Evolutionary conservation across 2,113 vertebrate genomes (phyloP).

Genomic region (Collichthys lucidus): DNA sequence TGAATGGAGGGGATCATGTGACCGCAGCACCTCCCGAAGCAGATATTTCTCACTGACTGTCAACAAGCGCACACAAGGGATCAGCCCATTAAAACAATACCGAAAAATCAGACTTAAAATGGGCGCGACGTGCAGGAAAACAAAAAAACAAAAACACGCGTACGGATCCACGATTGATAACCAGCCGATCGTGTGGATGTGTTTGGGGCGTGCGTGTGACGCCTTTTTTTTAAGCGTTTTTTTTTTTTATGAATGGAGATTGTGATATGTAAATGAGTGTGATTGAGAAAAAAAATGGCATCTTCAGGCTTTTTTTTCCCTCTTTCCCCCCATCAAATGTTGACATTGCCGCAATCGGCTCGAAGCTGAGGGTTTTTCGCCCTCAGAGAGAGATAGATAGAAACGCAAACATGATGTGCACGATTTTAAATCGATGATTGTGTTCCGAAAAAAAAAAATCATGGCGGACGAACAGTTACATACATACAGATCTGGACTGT

Average conservation of each 20-base stretch:
- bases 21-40: slow-evolving; percentile 96
- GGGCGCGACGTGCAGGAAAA: slow-evolving; percentile 32
- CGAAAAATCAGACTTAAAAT: slow-evolving; percentile 40
- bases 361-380: neutral
- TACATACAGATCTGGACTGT: slow-evolving; percentile 27
- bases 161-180: neutral
- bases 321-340: slow-evolving; percentile 29
- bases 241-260: slow-evolving; percentile 95
- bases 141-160: slow-evolving; percentile 21
- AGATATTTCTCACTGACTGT: slow-evolving; percentile 99
- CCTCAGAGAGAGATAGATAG: neutral
- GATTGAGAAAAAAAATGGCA: slow-evolving; percentile 96
- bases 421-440: slow-evolving; percentile 51
- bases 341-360: slow-evolving; percentile 80
- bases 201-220: slow-evolving; percentile 15
- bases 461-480: slow-evolving; percentile 66
- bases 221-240: slow-evolving; percentile 64
- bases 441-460: slow-evolving; percentile 59
- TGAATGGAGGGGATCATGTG: slow-evolving; percentile 99
- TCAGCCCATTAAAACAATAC: slow-evolving; percentile 83
- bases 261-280: slow-evolving; percentile 95
- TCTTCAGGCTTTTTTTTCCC: slow-evolving; percentile 76
- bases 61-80: slow-evolving; percentile 93
- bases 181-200: neutral
- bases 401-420: slow-evolving; percentile 14